Percentiles rank a stretch among this genome's conserved stretches.
phyloP scores from a whole-genome alignment of 2,113 vertebrate genomes.

The Plecotus auritus region DNA sequence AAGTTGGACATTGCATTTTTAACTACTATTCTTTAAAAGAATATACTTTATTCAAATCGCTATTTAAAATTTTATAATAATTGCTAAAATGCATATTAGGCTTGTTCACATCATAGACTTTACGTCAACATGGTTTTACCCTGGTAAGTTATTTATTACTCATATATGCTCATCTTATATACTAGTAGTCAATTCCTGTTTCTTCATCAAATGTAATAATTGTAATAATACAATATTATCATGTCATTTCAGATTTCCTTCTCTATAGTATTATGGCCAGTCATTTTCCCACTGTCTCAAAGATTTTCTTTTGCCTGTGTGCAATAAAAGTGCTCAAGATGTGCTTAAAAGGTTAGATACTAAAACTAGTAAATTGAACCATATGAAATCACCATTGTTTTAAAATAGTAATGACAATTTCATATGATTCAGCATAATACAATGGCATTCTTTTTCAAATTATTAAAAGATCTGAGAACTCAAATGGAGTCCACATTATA shows the following conservation, averaged over 20 bases:
- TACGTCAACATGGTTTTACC: not conserved
- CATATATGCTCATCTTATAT: not conserved
- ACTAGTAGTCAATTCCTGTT: not conserved
- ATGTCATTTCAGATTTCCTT: not conserved
- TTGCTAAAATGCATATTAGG: not conserved
- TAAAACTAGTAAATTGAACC: not conserved
- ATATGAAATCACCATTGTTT: not conserved
- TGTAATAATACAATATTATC: not conserved
- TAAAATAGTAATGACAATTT: not conserved
- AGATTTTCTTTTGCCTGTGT: not conserved
- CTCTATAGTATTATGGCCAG: not conserved
- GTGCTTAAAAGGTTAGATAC: not conserved
- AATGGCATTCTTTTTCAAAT: not conserved
- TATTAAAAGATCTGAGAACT: not conserved
- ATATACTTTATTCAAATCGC: not conserved
- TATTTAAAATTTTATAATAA: conserved; percentile 1
- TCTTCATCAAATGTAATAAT: not conserved
- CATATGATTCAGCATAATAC: not conserved
- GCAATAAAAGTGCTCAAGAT: not conserved
- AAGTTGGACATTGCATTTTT: not conserved
- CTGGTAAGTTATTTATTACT: not conserved
- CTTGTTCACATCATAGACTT: not conserved
- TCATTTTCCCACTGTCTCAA: not conserved
- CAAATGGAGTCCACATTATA: not conserved
- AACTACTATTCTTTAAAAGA: not conserved